Conservation (phyloP, 2,888 invertebrate genomes). For the Eupithecia pulchellata region DNA sequence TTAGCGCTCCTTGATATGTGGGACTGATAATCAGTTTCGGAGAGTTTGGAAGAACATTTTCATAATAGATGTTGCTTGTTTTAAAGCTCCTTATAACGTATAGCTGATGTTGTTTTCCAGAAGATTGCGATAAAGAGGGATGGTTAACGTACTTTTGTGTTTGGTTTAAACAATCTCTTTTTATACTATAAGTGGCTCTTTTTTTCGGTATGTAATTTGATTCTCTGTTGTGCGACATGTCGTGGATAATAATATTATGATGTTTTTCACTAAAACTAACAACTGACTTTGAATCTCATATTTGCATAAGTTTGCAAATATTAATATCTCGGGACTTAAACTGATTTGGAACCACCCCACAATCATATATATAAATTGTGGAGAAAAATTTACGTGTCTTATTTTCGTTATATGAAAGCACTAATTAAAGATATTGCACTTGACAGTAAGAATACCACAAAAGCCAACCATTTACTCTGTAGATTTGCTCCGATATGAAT, state of each 20-base stretch:
- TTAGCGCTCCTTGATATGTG: conserved; percentile 59
- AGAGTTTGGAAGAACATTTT: conserved; percentile 35
- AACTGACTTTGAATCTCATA: too few relatives aligned
- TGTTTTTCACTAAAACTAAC: neutral
- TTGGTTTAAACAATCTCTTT: neutral
- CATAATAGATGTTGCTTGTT: conserved; percentile 31
- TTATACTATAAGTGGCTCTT: neutral
- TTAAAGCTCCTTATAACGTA: conserved; percentile 27
- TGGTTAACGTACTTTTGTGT: conserved; percentile 14
- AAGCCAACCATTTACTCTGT: conserved; percentile 21
- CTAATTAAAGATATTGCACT: conserved; percentile 24
- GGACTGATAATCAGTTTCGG: conserved; percentile 57
- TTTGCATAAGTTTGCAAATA: too few relatives aligned
- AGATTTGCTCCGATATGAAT: conserved; percentile 34
- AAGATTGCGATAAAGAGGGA: conserved; percentile 17
- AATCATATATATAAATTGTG: too few relatives aligned
- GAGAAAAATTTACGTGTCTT: too few relatives aligned
- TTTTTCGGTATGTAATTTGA: neutral
- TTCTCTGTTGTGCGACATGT: neutral
- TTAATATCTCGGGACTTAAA: neutral
- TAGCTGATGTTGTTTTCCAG: conserved; percentile 31
- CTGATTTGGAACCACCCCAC: too few relatives aligned
- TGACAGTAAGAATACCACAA: conserved; percentile 25
- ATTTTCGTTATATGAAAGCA: too few relatives aligned
- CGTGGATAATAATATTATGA: neutral